Evolutionary conservation across 2,797 vertebrate genomes (phyloP), one percentile per base, ranked within the genome.

Genomic region (Danio aesculapii): DNA sequence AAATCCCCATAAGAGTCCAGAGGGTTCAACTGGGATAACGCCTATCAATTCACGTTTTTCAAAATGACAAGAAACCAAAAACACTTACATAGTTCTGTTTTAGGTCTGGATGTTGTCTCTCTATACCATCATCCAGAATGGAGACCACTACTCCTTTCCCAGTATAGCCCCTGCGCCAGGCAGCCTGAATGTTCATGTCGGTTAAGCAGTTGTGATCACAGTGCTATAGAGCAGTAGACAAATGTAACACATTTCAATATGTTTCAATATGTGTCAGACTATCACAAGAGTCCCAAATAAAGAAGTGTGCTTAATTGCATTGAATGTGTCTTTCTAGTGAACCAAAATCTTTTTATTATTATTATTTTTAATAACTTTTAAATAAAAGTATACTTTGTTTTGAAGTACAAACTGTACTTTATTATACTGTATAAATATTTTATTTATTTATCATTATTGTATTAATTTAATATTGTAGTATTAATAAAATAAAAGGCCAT

Each of bases 81-180:
- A 6, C 84, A 95, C 96, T 95, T 93, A 99, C 98, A 74, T 98
- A 99, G 94, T 99, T 99, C 86, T 96, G 95, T 93, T 95, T 95
- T 83, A 97, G 93, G 86, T 98, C 97, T 1, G 96, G 96, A 84
- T 98, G 97, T 83, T 96, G 96, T 88, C 92, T 93, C 89, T 99
- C 96, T 58, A 99, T 95, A 87, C 97, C 97, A 8, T 98, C 97
- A 73, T 97, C 97, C 86, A 99, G 92, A 90, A 99, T 96, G 79
- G 97, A 96, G 89, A 98, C 95, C 84, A 99, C 97, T 66, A 99
- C 95, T 52, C 97, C 97, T 92, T 95, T 96, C 68, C 98, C 98
- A 1, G 97, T 98, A 81, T 97, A 98, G 66, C 97, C 97, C 92
- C 95, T 95, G 82, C 92, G 95, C 97, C 97, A 99, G 86, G 97